Conservation (phyloP, 2,888 invertebrate genomes). For the Herminia tarsipennalis region DNA sequence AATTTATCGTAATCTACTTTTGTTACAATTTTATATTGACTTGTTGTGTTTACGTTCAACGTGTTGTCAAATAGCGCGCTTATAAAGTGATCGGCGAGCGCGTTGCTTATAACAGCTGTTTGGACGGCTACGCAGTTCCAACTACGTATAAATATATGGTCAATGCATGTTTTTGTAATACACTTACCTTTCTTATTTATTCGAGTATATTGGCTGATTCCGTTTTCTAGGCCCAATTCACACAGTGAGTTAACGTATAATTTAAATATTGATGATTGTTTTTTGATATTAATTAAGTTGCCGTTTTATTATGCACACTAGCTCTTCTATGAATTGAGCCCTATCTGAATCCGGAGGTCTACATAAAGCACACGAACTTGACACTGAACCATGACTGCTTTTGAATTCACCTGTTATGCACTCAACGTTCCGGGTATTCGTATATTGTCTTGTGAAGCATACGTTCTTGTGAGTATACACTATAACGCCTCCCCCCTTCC, state of each 20-base stretch:
- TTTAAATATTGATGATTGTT: not conserved
- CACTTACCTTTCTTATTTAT: not conserved
- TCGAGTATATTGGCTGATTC: not conserved
- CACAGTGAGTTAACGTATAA: not conserved
- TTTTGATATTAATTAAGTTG: not conserved
- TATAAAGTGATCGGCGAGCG: not conserved
- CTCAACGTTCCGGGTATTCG: not conserved
- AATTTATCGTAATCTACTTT: not conserved
- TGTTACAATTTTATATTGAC: not conserved
- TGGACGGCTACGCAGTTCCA: not conserved
- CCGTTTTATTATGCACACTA: not conserved
- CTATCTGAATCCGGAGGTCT: not conserved
- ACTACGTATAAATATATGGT: not conserved
- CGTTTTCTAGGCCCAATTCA: not conserved
- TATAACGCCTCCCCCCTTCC: slow-evolving; percentile 1
- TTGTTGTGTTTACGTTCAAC: not conserved
- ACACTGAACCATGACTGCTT: not conserved
- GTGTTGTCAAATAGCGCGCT: not conserved
- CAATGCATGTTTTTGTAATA: not conserved
- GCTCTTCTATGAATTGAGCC: not conserved
- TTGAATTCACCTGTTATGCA: not conserved
- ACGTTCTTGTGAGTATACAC: not conserved
- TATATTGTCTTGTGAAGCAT: too few relatives aligned
- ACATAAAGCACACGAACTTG: not conserved
- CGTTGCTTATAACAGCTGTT: not conserved